Conservation (phyloP, 2,797 vertebrate genomes). For the Amblyopsis hoosieri region DNA sequence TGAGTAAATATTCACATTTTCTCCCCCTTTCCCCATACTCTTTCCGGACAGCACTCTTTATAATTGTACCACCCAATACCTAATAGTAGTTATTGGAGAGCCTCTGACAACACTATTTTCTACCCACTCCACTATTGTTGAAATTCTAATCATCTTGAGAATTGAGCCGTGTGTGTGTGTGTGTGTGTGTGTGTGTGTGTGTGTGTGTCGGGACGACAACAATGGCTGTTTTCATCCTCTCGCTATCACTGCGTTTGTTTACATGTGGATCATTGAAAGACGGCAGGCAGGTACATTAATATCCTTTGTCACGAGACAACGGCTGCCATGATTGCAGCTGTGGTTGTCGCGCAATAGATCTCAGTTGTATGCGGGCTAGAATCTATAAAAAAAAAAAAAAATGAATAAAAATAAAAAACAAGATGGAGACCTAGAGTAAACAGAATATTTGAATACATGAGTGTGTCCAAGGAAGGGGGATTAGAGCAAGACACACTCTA, state of each 20-base stretch:
- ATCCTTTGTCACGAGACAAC: conserved; percentile 33
- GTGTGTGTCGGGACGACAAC: background rate
- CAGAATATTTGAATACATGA: conserved; percentile 31
- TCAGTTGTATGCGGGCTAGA: conserved; percentile 33
- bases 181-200: too few species aligned
- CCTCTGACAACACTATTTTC: conserved; percentile 17
- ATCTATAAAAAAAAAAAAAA: conserved; percentile 44
- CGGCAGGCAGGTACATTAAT: conserved; percentile 28
- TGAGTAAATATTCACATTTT: background rate
- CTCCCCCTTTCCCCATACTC: background rate
- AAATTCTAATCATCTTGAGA: conserved; percentile 35
- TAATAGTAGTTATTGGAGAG: conserved; percentile 2
- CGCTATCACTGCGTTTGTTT: conserved; percentile 30
- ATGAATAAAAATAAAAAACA: too few species aligned
- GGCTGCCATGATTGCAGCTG: conserved; percentile 29
- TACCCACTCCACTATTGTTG: conserved; percentile 19
- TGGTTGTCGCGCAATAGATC: conserved; percentile 46
- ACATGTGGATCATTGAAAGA: conserved; percentile 22
- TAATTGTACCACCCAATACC: background rate
- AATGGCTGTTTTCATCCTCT: conserved; percentile 19
- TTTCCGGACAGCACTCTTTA: background rate
- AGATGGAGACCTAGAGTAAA: conserved; percentile 9
- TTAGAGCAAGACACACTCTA: conserved; percentile 19
- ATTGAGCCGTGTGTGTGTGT: conserved; percentile 14
- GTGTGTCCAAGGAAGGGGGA: conserved; percentile 22